phyloP scores from a whole-genome alignment of 2,113 vertebrate genomes.

The Scomber scombrus region DNA sequence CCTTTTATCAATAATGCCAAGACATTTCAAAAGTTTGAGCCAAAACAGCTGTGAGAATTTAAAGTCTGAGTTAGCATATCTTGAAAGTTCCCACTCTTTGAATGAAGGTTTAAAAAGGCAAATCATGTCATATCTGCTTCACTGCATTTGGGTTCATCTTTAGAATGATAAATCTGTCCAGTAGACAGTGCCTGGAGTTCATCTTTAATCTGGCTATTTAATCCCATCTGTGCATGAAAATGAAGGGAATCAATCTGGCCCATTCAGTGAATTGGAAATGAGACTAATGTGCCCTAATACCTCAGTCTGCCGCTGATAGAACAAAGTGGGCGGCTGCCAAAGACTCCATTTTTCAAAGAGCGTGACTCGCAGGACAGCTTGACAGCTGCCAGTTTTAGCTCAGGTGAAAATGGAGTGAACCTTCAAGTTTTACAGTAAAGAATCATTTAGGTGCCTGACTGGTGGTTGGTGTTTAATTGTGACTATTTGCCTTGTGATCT shows the following conservation, averaged over 20 bases:
- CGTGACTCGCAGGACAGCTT: constrained; percentile 49
- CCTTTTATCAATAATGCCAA: constrained; percentile 16
- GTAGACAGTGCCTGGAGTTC: constrained; percentile 60
- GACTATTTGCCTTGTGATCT: constrained; percentile 40
- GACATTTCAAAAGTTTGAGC: background rate
- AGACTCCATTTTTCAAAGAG: constrained; percentile 69
- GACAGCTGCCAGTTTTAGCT: constrained; percentile 64
- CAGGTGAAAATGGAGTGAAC: constrained; percentile 48
- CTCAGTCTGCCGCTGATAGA: constrained; percentile 60
- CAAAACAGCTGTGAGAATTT: constrained; percentile 11
- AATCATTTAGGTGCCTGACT: constrained; percentile 16
- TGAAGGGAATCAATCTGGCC: constrained; percentile 66
- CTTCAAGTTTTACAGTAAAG: constrained; percentile 1
- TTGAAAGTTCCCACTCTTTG: background rate
- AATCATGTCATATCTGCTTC: constrained; percentile 54
- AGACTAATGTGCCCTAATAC: constrained; percentile 73
- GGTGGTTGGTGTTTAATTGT: constrained; percentile 44
- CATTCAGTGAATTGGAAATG: constrained; percentile 74
- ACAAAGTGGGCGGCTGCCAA: constrained; percentile 68
- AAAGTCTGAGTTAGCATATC: constrained; percentile 1
- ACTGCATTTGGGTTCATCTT: constrained; percentile 54
- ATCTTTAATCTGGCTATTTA: constrained; percentile 78
- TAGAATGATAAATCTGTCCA: constrained; percentile 51
- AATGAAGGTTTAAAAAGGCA: constrained; percentile 32
- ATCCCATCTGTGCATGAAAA: constrained; percentile 73